These are phyloP conservation scores for Tetragonula clypearis DNA, from an alignment of 1,140 invertebrate genomes.

Conservation along the genomic window DNA sequence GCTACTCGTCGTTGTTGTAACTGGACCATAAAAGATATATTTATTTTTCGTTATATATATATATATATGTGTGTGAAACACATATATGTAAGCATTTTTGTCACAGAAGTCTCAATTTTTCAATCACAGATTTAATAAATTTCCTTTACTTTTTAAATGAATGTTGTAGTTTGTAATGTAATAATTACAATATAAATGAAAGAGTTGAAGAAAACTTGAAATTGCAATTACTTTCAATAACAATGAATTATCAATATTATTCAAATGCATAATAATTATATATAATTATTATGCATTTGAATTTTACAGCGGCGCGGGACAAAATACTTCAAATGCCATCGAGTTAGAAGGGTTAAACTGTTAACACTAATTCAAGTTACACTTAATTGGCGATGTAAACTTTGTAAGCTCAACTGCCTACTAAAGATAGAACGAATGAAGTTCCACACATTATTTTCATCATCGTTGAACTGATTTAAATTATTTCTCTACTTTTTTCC, in stretches of 20 bases:
- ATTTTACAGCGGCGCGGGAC: not conserved
- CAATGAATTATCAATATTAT: not conserved
- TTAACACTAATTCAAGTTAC: not conserved
- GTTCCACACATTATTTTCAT: not conserved
- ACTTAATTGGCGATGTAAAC: not conserved
- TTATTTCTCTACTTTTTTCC: not conserved
- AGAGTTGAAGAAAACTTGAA: not conserved
- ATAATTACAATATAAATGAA: not conserved
- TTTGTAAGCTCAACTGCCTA: not conserved
- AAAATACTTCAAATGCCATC: not conserved
- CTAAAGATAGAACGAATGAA: not conserved
- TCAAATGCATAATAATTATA: too few species aligned
- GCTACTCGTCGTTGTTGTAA: not conserved
- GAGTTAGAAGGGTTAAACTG: not conserved
- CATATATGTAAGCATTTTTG: not conserved
- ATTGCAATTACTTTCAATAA: not conserved
- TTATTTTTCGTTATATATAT: not conserved
- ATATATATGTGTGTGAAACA: not conserved
- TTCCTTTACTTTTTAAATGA: not conserved
- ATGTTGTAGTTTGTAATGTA: not conserved
- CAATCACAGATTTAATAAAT: not conserved
- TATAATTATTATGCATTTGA: too few species aligned
- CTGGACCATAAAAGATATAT: constrained; percentile 1
- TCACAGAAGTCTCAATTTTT: not conserved
- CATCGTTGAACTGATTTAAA: not conserved